These are phyloP conservation scores for Sepiola atlantica DNA, from an alignment of 2,888 invertebrate genomes.

Conservation along the genomic window DNA sequence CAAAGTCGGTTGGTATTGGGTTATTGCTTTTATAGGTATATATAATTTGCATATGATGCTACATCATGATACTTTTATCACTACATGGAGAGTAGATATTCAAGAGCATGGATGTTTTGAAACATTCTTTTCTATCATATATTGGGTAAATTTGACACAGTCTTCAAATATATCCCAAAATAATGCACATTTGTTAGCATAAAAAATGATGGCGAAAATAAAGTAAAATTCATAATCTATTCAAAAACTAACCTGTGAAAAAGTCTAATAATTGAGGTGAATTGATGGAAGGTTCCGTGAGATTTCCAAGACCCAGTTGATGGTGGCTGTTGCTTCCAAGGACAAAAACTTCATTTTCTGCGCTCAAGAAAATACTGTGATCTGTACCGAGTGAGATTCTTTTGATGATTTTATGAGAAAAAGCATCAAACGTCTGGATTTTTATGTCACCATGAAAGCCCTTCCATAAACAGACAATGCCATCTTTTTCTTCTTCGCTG, in stretches of 20 bases:
- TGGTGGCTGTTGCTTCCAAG: constrained; percentile 70
- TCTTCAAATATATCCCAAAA: too few species aligned
- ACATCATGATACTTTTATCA: too few species aligned
- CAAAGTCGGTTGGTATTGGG: too few species aligned
- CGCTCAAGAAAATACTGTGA: constrained; percentile 69
- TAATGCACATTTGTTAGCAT: not conserved
- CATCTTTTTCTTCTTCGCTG: constrained; percentile 57
- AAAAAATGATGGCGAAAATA: not conserved
- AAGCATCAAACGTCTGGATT: constrained; percentile 59
- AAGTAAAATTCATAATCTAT: not conserved
- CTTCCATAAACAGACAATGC: constrained; percentile 64
- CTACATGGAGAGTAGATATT: too few species aligned
- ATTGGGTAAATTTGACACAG: too few species aligned
- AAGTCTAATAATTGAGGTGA: constrained; percentile 61
- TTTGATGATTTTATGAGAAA: constrained; percentile 58
- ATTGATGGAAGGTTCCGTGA: constrained; percentile 55
- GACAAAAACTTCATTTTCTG: constrained; percentile 65
- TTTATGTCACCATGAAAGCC: constrained; percentile 63
- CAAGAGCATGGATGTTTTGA: too few species aligned
- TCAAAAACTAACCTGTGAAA: constrained; percentile 58
- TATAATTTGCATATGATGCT: too few species aligned
- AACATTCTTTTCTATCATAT: too few species aligned
- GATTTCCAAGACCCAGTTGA: constrained; percentile 68
- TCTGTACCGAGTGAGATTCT: constrained; percentile 65
- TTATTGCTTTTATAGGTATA: too few species aligned